These are phyloP conservation scores for Clarias fuscus DNA, from an alignment of 2,797 vertebrate species.

Conservation along the genomic window DNA sequence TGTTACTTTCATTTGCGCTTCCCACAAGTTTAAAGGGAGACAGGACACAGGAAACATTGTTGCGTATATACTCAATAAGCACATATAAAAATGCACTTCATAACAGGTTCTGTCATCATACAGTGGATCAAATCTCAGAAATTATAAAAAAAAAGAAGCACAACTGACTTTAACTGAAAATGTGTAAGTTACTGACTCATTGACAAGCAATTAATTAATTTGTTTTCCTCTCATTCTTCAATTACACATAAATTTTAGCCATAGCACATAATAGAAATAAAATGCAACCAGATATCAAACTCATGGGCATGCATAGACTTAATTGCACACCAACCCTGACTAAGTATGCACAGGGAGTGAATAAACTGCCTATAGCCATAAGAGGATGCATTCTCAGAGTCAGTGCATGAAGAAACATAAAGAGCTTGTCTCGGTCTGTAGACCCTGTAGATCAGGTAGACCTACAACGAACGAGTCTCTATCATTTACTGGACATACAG, in stretches of 20 bases:
- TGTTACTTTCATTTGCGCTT: conserved; percentile 79
- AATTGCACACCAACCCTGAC: conserved; percentile 17
- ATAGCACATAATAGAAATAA: conserved; percentile 21
- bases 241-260: not conserved
- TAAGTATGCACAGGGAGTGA: conserved; percentile 21
- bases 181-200: not conserved
- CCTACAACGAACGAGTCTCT: not conserved
- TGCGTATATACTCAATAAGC: not conserved
- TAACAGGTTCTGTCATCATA: not conserved
- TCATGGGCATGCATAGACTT: conserved; percentile 11
- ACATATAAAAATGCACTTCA: not conserved
- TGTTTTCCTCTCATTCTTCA: conserved; percentile 5
- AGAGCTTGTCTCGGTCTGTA: conserved; percentile 16
- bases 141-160: not conserved
- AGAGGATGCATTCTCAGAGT: conserved; percentile 24
- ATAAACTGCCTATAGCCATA: conserved; percentile 45
- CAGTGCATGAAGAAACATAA: conserved; percentile 18
- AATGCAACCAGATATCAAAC: conserved; percentile 47
- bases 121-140: conserved; percentile 13
- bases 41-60: not conserved
- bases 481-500: conserved; percentile 25
- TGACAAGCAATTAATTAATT: conserved; percentile 14
- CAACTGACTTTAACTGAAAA: conserved; percentile 13
- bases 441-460: conserved; percentile 39
- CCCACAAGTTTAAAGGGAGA: conserved; percentile 60